Evolutionary conservation across 1,140 invertebrate genomes (phyloP), one percentile per base, ranked within the genome.

Genomic region (Caenorhabditis remanei): DNA sequence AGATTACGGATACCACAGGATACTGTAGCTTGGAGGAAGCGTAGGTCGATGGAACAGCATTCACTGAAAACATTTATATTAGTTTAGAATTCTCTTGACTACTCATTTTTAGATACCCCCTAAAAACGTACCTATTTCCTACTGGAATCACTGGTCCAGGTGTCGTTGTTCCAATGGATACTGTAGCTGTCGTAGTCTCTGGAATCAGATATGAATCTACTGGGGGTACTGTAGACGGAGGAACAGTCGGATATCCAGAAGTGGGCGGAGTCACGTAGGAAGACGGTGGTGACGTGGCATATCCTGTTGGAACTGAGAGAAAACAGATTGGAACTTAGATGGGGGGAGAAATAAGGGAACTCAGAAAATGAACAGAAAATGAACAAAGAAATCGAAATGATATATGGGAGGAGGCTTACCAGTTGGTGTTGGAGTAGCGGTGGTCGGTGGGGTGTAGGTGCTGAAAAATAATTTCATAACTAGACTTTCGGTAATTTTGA

Each of bases 31-130:
- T 79, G 71, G 46, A 79, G 6, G 4, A 46, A 13, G 14, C 71
- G 71, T 7, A 79, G 21, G 13, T 79, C 71, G 21, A 79, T 50
- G 71, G n/a, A 50, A 11, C 71, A 79, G 71, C 71, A 79, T 50
- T 79, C 46, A 2, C 71, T 79, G 46, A 11, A 79, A 50, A 19
- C 11, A 11, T 32, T n/a, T n/a, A n/a, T n/a, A n/a, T 5, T n/a
- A 61, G 56, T 21, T 61, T n/a, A 61, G 7, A 21, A 61, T 61
- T 61, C n/a, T 61, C 21, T 4, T 2, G 0, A 1, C 32, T 32
- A 32, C 2, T 32, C 32, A 1, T 32, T 32, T n/a, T n/a, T n/a
- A n/a, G n/a, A n/a, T n/a, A n/a, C n/a, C 14, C 56, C 56, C 16
- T 21, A 61, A 65, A 65, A 65, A 11, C 24, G 2, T 13, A 65